Base-by-base conservation (phyloP, 2,113 vertebrate species). In the Girardinichthys multiradiatus region DNA sequence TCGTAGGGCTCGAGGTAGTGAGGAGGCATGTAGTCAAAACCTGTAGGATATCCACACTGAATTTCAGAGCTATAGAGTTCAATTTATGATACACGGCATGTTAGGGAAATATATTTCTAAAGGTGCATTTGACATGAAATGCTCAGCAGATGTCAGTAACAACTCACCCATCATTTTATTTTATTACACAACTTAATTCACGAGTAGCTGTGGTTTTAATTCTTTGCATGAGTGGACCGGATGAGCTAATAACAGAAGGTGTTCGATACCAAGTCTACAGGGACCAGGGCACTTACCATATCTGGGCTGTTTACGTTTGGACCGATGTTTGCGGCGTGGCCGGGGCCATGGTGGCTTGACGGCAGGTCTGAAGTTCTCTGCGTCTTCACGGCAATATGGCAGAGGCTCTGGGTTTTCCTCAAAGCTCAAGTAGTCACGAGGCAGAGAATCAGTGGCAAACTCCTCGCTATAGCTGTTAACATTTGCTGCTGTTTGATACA, bases 21-120 rank as follows among this genome's bases (percentile, higher is more conserved):
- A 0, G 1, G 4, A 57, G 61, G 64, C 12, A 27, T 30, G 83
- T 35, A 30, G 19, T 26, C 0, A 10, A 39, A 68, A 77, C 35
- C 88, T 92, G 70, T 1, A 64, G 15, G 61, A 67, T 71, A 68
- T 8, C 51, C 21, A 54, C 21, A 54, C 48, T 54, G 48, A 54
- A 30, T 30, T 58, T 28, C 4, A 15, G 14, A 29, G 13, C 57
- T 1, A 54, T 24, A 58, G n/a, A n/a, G n/a, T n/a, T n/a, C n/a
- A n/a, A n/a, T n/a, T n/a, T n/a, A n/a, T n/a, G n/a, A n/a, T n/a
- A 39, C 37, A 39, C 37, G 14, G 4, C 37, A 39, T 39, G 37
- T 39, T 39, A 39, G 14, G 14, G 37, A 33, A 33, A 33, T 33
- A 42, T 42, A 42, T 42, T 17, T 42, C 39, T 42, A 42, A 42